These are phyloP conservation scores for Protaetia brevitarsis DNA, from an alignment of 1,140 invertebrate genomes.

Conservation along the genomic window DNA sequence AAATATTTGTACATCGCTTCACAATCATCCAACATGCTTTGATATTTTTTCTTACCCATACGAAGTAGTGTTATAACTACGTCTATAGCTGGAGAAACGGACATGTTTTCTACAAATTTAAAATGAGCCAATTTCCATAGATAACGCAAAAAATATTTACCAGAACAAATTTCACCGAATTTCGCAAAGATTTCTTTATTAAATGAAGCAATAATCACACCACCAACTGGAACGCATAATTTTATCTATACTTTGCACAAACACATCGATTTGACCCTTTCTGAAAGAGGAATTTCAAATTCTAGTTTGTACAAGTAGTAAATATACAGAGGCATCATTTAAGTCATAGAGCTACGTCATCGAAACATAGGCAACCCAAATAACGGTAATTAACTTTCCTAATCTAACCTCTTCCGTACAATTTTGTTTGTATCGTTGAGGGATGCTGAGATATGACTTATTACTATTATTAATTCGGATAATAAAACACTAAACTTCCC, in stretches of 20 bases:
- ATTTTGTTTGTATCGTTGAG: too few relatives aligned
- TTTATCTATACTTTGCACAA: slow-evolving; percentile 90
- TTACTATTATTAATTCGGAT: too few relatives aligned
- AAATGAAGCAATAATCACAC: slow-evolving; percentile 76
- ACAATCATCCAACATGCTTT: slow-evolving; percentile 61
- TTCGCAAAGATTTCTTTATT: slow-evolving; percentile 63
- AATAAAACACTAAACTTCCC: too few relatives aligned
- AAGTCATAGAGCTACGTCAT: too few relatives aligned
- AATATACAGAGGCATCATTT: too few relatives aligned
- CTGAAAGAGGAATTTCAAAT: slow-evolving; percentile 40
- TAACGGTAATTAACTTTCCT: too few relatives aligned
- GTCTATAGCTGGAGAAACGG: slow-evolving; percentile 70
- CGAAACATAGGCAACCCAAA: too few relatives aligned
- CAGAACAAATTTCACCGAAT: slow-evolving; percentile 75
- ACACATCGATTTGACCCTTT: slow-evolving; percentile 71
- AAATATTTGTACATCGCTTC: slow-evolving; percentile 68
- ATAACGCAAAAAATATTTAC: slow-evolving; percentile 49
- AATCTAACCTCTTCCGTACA: too few relatives aligned
- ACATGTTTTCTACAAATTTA: slow-evolving; percentile 51
- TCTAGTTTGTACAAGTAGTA: too few relatives aligned
- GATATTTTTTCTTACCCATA: slow-evolving; percentile 68
- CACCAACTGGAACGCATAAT: slow-evolving; percentile 85
- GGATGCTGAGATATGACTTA: too few relatives aligned
- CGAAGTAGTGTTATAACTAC: slow-evolving; percentile 78
- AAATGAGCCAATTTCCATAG: not conserved